Evolutionary conservation across 2,888 invertebrate species (phyloP), one percentile per base, ranked within the genome.

Genomic region (Desoria tigrina): DNA sequence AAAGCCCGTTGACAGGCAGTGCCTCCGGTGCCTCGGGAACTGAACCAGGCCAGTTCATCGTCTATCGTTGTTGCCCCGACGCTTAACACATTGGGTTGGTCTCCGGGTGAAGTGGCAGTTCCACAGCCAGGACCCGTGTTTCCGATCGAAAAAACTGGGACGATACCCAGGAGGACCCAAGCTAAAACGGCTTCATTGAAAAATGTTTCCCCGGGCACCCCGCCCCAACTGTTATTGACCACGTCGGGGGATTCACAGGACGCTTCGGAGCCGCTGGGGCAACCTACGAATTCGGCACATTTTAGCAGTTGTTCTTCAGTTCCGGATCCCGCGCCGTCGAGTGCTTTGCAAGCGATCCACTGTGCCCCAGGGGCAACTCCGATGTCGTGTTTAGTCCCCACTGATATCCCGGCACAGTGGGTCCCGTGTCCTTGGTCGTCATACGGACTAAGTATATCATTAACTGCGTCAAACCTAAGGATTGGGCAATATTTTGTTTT

Each of bases 121-220:
- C 57, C 37, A n/a, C n/a, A n/a, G n/a, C n/a, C n/a, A n/a, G n/a
- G n/a, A n/a, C 57, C 57, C 6, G 57, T n/a, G 24, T 57, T 57
- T n/a, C 57, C 57, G n/a, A 57, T 37, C 2, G 57, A 39, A 24
- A 57, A 57, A 42, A 57, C 42, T 7, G 57, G 57, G 14, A 57
- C 24, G 6, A 37, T 32, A 23, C n/a, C 42, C 4, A 24, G 7
- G 3, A 14, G 18, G 6, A 7, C n/a, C 57, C 57, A 57, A 3
- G 57, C 6, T 7, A 6, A 9, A 9, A 57, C 39, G 21, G 21
- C 57, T 37, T 18, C 39, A 42, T 57, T 57, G 57, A 21, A 57
- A 21, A 28, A 57, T 4, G 42, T 4, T 6, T 57, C 14, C 3
- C 21, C 42, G 23, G 6, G 4, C 7, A 39, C 57, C 18, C 57